These are phyloP conservation scores for Tragelaphus scriptus DNA, from an alignment of 2,113 vertebrate species.

Conservation along the genomic window DNA sequence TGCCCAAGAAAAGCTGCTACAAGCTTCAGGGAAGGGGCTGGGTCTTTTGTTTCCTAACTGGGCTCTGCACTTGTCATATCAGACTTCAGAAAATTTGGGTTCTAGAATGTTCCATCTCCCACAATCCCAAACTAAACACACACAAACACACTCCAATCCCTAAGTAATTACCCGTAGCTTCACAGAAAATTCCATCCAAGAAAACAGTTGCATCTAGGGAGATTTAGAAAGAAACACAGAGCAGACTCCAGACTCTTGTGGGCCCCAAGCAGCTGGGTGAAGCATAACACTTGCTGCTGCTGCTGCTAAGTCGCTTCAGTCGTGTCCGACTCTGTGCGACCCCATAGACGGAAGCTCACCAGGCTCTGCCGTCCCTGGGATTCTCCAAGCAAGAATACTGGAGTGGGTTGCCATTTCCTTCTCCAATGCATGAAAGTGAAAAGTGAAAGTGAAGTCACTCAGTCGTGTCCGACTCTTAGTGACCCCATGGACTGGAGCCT, in stretches of 20 bases:
- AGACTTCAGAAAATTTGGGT: not conserved
- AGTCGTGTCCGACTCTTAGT: too few species aligned
- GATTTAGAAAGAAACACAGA: not conserved
- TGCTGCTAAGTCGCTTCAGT: too few species aligned
- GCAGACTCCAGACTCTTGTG: not conserved
- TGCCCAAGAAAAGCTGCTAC: not conserved
- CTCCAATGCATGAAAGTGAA: too few species aligned
- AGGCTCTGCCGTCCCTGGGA: too few species aligned
- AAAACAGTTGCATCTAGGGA: not conserved
- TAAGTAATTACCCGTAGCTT: not conserved
- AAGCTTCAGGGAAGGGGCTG: not conserved
- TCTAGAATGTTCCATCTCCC: not conserved
- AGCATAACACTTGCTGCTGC: not conserved
- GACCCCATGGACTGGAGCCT: too few species aligned
- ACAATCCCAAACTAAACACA: not conserved
- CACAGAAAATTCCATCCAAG: constrained; percentile 7
- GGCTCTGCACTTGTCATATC: not conserved
- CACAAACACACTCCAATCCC: not conserved
- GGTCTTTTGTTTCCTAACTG: not conserved
- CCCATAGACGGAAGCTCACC: too few species aligned
- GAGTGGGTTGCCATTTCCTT: too few species aligned
- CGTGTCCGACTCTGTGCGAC: too few species aligned
- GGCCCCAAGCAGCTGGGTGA: not conserved
- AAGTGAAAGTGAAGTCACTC: too few species aligned
- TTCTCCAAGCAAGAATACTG: too few species aligned